Evolutionary conservation across 2,888 invertebrate species (phyloP).

Genomic region (Hedychridium roseum): DNA sequence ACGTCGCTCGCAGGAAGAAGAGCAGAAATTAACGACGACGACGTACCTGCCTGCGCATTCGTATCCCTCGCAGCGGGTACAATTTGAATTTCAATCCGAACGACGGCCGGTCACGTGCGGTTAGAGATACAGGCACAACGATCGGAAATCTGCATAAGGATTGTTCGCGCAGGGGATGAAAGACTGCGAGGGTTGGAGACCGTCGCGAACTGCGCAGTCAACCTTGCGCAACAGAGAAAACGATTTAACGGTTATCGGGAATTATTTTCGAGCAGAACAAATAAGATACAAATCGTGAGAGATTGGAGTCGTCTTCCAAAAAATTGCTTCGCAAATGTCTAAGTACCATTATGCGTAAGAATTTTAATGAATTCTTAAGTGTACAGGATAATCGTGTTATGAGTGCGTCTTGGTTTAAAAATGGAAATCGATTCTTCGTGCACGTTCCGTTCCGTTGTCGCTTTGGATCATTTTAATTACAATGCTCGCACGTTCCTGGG

Average conservation of each 20-base stretch:
- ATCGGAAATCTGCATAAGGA: slow-evolving; percentile 35
- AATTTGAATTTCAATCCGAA: slow-evolving; percentile 46
- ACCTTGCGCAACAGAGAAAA: too few species aligned
- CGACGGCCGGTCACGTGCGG: slow-evolving; percentile 47
- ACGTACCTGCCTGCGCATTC: slow-evolving; percentile 11
- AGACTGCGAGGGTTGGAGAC: slow-evolving; percentile 13
- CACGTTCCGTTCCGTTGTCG: slow-evolving; percentile 26
- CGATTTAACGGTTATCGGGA: slow-evolving; percentile 23
- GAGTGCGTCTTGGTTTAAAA: slow-evolving; percentile 20
- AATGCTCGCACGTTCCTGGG: slow-evolving; percentile 7
- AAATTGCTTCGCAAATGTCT: too few species aligned
- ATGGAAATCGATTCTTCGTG: slow-evolving; percentile 26
- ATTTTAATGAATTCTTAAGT: too few species aligned
- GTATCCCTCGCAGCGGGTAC: slow-evolving; percentile 22
- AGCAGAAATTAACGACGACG: slow-evolving; percentile 9
- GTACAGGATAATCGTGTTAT: too few species aligned
- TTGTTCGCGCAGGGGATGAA: slow-evolving; percentile 6
- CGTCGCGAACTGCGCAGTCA: too few species aligned
- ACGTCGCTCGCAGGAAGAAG: slow-evolving; percentile 16
- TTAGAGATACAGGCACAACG: slow-evolving; percentile 26
- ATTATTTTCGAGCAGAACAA: too few species aligned
- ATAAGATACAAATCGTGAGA: too few species aligned
- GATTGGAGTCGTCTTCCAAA: too few species aligned
- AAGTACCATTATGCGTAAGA: too few species aligned
- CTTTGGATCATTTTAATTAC: slow-evolving; percentile 21